Evolutionary conservation across 2,888 invertebrate species (phyloP).

Genomic region (Hetaerina titia): DNA sequence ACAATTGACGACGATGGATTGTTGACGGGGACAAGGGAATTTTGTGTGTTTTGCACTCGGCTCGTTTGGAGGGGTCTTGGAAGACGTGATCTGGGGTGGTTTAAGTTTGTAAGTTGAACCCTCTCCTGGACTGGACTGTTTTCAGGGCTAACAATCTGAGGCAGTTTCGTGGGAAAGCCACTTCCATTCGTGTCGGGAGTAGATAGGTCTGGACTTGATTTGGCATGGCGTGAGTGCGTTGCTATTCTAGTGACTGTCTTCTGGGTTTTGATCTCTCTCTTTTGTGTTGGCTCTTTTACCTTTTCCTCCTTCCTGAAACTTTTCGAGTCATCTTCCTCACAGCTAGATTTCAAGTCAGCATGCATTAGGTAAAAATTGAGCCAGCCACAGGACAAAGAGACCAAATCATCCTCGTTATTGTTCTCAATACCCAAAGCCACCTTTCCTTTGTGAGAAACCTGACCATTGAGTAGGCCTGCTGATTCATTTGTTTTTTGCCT

Average conservation of each 20-base stretch:
- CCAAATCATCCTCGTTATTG: conserved; percentile 46
- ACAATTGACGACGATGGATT: neutral
- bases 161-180: conserved; percentile 42
- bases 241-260: neutral
- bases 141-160: conserved; percentile 32
- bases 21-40: conserved; percentile 32
- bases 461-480: neutral
- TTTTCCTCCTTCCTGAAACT: conserved; percentile 39
- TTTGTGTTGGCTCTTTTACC: neutral
- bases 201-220: neutral
- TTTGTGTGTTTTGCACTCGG: conserved; percentile 45
- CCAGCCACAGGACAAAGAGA: conserved; percentile 51
- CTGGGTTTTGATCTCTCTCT: conserved; percentile 29
- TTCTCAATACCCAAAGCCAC: conserved; percentile 48
- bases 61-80: conserved; percentile 48
- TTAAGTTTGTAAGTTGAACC: neutral
- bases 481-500: conserved; percentile 19
- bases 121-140: neutral
- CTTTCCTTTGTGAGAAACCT: conserved; percentile 53
- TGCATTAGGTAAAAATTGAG: conserved; percentile 60
- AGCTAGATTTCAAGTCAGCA: conserved; percentile 40
- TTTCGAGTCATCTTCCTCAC: conserved; percentile 31
- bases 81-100: conserved; percentile 54
- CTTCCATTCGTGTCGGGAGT: conserved; percentile 45
- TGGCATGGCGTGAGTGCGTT: neutral